phyloP scores from a whole-genome alignment of 35 echinoderm and acorn worm genomes.

The Holothuria glaberrima region DNA sequence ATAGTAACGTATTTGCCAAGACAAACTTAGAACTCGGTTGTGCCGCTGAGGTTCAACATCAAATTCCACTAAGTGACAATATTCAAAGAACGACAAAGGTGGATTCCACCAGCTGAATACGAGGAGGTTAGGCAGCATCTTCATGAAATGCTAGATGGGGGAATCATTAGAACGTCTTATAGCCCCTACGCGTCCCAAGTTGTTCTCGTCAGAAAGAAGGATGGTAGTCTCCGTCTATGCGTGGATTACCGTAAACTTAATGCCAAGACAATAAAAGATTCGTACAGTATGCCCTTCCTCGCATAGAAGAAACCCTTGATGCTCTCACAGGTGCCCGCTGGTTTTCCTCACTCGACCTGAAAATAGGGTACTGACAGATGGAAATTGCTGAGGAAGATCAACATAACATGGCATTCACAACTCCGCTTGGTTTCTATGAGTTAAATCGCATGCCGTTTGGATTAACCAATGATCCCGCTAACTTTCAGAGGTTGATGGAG shows the following conservation, averaged over 20 bases:
- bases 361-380: neutral
- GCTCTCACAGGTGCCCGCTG: slow-evolving; percentile 9
- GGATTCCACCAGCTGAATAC: slow-evolving; percentile 61
- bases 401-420: slow-evolving; percentile 45
- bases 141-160: slow-evolving; percentile 56
- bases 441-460: slow-evolving; percentile 68
- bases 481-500: slow-evolving; percentile 68
- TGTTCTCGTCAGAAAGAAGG: slow-evolving; percentile 66
- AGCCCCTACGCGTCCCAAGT: slow-evolving; percentile 56
- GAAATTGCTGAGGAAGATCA: slow-evolving; percentile 35
- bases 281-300: neutral
- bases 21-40: slow-evolving; percentile 12
- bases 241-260: slow-evolving; percentile 30
- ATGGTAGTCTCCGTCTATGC: slow-evolving; percentile 32
- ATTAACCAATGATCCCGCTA: slow-evolving; percentile 58
- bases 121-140: slow-evolving; percentile 63
- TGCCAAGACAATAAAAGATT: slow-evolving; percentile 10
- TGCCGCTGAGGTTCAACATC: neutral
- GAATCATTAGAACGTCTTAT: slow-evolving; percentile 35
- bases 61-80: slow-evolving; percentile 3
- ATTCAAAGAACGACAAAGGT: slow-evolving; percentile 34
- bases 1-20: neutral
- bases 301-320: neutral
- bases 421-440: slow-evolving; percentile 5
- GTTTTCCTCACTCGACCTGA: slow-evolving; percentile 7